Conservation (phyloP, 2,113 vertebrate species). For the Cariama cristata region DNA sequence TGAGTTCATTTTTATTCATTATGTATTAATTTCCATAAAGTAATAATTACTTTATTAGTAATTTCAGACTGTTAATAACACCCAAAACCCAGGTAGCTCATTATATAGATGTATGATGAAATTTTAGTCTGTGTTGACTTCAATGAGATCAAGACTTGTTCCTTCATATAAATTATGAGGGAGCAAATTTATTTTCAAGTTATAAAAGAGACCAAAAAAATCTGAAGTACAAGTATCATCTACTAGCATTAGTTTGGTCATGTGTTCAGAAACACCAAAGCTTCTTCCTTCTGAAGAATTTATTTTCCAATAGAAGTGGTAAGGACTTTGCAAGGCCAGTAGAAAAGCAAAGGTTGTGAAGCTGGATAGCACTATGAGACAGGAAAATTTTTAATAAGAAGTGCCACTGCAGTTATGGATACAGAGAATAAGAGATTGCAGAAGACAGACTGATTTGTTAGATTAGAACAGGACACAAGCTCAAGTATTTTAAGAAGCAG, state of each 20-base stretch:
- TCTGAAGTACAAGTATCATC: neutral
- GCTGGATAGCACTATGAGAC: neutral
- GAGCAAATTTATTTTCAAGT: neutral
- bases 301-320: neutral
- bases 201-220: neutral
- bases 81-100: neutral
- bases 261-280: neutral
- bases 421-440: neutral
- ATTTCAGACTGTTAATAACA: neutral
- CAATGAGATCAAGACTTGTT: neutral
- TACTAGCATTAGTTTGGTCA: neutral
- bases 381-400: neutral
- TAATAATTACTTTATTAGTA: neutral
- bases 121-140: neutral
- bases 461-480: neutral
- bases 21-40: neutral
- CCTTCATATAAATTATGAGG: neutral
- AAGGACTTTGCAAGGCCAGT: neutral
- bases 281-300: neutral
- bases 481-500: conserved; percentile 1
- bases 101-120: neutral
- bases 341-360: neutral
- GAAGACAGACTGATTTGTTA: neutral
- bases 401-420: neutral
- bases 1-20: neutral